These are phyloP conservation scores for Gobius niger DNA, from an alignment of 2,113 vertebrate genomes.

Conservation along the genomic window DNA sequence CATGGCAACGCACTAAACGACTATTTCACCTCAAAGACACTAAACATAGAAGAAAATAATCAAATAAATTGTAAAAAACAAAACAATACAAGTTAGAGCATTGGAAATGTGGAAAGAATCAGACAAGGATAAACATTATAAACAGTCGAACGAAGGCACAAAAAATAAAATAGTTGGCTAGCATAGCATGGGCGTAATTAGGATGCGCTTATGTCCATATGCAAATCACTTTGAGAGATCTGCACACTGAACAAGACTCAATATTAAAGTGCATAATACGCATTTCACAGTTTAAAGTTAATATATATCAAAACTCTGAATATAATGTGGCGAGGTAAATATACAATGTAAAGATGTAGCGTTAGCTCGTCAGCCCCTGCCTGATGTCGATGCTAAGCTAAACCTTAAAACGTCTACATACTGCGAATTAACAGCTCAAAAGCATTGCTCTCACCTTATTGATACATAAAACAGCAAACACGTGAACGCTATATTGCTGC, in stretches of 20 bases:
- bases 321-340: neutral
- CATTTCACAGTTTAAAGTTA: neutral
- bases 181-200: too few relatives aligned
- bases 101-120: too few relatives aligned
- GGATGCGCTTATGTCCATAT: too few relatives aligned
- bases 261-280: too few relatives aligned
- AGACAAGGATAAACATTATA: too few relatives aligned
- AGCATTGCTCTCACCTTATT: conserved; percentile 3
- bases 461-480: neutral
- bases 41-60: conserved; percentile 7
- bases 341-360: too few relatives aligned
- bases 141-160: too few relatives aligned
- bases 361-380: neutral
- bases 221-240: too few relatives aligned
- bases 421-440: rapidly evolving
- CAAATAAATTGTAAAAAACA: neutral
- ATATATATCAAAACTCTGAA: neutral
- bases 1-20: conserved; percentile 59
- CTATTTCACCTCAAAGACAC: conserved; percentile 28
- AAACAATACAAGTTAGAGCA: too few relatives aligned
- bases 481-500: rapidly evolving
- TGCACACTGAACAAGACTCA: too few relatives aligned
- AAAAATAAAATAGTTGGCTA: too few relatives aligned
- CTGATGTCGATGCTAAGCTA: neutral
- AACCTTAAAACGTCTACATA: neutral